Conservation (phyloP, 2,113 vertebrate species). For the Ictidomys tridecemlineatus region DNA sequence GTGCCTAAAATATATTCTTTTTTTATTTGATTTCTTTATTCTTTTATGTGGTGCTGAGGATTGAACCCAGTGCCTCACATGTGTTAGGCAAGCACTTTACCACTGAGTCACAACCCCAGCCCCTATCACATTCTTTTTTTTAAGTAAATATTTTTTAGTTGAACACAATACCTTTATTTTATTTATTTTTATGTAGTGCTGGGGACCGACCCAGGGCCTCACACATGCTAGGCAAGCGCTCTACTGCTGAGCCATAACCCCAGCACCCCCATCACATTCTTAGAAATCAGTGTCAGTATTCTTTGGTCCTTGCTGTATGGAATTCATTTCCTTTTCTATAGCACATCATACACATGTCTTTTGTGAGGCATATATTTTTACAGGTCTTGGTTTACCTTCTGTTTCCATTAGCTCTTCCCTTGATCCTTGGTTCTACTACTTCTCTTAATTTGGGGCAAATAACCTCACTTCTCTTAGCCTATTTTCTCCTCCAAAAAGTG, state of each 20-base stretch:
- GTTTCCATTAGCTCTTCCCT: conserved; percentile 9
- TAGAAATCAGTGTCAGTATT: background rate
- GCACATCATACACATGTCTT: background rate
- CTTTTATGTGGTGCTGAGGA: background rate
- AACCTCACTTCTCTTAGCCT: background rate
- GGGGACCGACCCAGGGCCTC: no score
- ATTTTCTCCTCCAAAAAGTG: background rate
- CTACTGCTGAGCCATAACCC: no score
- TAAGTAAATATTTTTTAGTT: no score
- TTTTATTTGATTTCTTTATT: no score
- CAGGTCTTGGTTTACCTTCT: background rate
- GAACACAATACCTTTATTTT: no score
- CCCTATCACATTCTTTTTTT: no score
- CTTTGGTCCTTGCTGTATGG: background rate
- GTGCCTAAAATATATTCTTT: no score
- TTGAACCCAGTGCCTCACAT: background rate
- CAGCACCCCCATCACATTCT: background rate
- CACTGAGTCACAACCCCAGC: no score
- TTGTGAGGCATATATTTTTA: background rate
- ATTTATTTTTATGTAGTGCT: no score
- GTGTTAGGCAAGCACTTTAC: no score
- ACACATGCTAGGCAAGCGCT: no score
- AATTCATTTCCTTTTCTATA: conserved; percentile 26
- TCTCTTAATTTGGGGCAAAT: conserved; percentile 14
- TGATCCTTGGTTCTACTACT: background rate